Conservation (phyloP, 2,113 vertebrate genomes). For the Brachypodius melanocephalos region DNA sequence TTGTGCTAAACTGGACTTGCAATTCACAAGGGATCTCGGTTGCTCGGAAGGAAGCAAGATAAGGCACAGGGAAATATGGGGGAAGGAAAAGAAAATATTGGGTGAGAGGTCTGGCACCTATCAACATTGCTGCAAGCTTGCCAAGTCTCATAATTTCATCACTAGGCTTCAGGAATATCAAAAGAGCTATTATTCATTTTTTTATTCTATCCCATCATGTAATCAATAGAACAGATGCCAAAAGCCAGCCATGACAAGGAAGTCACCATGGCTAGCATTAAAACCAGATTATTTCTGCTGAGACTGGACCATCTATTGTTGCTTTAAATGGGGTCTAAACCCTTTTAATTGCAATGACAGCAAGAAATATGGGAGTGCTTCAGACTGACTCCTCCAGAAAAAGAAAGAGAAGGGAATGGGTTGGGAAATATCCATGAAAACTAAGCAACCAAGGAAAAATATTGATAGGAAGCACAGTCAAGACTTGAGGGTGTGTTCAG, state of each 20-base stretch:
- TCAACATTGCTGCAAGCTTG: background rate
- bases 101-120: background rate
- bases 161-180: background rate
- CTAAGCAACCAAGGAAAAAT: background rate
- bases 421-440: background rate
- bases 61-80: background rate
- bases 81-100: background rate
- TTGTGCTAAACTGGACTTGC: background rate
- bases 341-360: background rate
- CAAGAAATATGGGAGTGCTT: rapidly evolving
- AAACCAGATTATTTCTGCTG: background rate
- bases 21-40: background rate
- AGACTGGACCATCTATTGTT: background rate
- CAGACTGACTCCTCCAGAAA: background rate
- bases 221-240: background rate
- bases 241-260: background rate
- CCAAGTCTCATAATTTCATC: background rate
- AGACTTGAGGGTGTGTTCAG: background rate
- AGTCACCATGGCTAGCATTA: background rate
- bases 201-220: rapidly evolving
- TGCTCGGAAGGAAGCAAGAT: background rate
- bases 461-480: background rate
- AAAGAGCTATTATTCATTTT: background rate
- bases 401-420: background rate
- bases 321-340: background rate